Base-by-base conservation (phyloP, 2,797 vertebrate species). In the Lagocephalus sceleratus region DNA sequence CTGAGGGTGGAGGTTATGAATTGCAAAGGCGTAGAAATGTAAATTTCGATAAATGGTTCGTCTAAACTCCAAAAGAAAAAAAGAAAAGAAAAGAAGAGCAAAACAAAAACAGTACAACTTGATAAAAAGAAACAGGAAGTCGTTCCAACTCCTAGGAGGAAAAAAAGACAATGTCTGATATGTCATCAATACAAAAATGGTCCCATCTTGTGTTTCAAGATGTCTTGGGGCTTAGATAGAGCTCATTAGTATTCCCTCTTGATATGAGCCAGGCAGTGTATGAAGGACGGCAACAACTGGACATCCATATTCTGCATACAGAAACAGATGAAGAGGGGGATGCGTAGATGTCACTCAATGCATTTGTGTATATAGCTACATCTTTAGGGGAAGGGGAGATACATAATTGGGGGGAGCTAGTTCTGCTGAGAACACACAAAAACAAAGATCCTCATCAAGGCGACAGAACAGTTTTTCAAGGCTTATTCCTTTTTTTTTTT, bases 141-240 rank as follows among this genome's bases (percentile, higher is more conserved):
- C 90, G 92, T 92, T 94, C 92, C 92, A 92, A 92, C 91, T 92
- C 91, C 90, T 87, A 84, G 56, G 84, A 88, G 39, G 16, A 87
- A 90, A 89, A 78, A 72, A 85, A 83, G 73, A 88, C 73, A 87
- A 84, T 21, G 81, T 91, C 85, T 91, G 90, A 93, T 94, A 93
- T 92, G 94, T 94, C 92, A 91, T 93, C 80, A 78, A 90, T 90
- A 92, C 83, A 93, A 92, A 95, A 95, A 95, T 91, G 90, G 93
- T 91, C 92, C 90, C 92, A 95, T 94, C 95, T 93, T 94, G 93
- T 93, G 91, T 93, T 92, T 94, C 92, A 94, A 91, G 92, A 91
- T 92, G 90, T 90, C 90, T 89, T 84, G 88, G 32, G 89, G 90
- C 68, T 86, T 84, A 88, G 75, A 85, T 65, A 81, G 71, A 78